phyloP scores from a whole-genome alignment of 2,113 vertebrate species.

The Ptychochromis oligacanthus region DNA sequence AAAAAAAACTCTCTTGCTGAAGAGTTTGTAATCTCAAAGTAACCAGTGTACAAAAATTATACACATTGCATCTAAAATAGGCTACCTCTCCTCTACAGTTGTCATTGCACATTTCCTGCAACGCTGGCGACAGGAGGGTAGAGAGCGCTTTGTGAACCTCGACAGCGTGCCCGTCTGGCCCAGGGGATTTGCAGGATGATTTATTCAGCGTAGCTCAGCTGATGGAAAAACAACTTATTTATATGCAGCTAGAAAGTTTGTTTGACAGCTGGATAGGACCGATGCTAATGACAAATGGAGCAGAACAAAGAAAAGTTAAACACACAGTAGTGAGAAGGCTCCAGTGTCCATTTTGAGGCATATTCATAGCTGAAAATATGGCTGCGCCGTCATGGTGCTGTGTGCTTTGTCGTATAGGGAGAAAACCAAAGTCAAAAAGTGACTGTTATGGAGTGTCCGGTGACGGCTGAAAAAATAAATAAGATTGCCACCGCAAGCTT shows the following conservation, averaged over 20 bases:
- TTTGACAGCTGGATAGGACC: not conserved
- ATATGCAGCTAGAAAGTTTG: constrained; percentile 9
- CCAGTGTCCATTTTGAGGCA: not conserved
- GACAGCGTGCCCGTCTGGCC: not conserved
- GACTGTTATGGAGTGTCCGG: not conserved
- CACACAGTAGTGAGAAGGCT: not conserved
- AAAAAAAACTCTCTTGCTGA: not conserved
- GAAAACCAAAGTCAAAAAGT: constrained; percentile 7
- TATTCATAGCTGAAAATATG: not conserved
- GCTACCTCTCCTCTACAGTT: not conserved
- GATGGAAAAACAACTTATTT: constrained; percentile 11
- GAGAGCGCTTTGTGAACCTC: not conserved
- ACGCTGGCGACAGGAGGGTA: constrained; percentile 7
- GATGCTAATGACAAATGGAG: not conserved
- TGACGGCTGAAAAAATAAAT: not conserved
- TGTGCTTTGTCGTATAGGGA: not conserved
- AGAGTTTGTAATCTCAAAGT: not conserved
- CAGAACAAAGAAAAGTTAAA: not conserved
- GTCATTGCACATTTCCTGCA: constrained; percentile 12
- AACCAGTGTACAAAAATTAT: not conserved
- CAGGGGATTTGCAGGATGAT: constrained; percentile 10
- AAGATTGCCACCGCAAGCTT: not conserved
- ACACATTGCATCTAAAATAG: not conserved
- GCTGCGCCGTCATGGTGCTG: not conserved
- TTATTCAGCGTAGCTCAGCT: not conserved